Evolutionary conservation across 2,888 invertebrate genomes (phyloP), one percentile per base, ranked within the genome.

Genomic region (Drosophila pegasa): DNA sequence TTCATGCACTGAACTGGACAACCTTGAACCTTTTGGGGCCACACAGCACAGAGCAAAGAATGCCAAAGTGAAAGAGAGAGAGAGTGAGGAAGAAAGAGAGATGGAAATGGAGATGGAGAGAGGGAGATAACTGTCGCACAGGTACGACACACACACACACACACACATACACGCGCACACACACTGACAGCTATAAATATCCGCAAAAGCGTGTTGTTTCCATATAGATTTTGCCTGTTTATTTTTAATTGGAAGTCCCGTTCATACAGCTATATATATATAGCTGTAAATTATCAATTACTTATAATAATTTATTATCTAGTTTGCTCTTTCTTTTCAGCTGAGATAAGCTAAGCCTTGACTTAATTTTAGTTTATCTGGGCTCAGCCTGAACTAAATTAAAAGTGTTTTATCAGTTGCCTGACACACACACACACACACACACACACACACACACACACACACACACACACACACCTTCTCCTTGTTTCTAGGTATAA

Each of bases 11-110:
- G 66, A 75, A 78, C 68, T 68, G 73, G 59, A 80, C 84, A 89
- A 86, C 87, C 87, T 87, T 87, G 87, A 87, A 87, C 89, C 89
- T 87, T 89, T 80, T 71, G 72, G 50, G 71, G 64, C 71, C 48
- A 48, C 48, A 48, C 48, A 48, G 41, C 60, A 48, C 56, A 57
- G 51, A 43, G 62, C 67, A 47, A 65, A 56, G 33, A 41, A 40
- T 33, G 20, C 20, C 48, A n/a, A n/a, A n/a, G 9, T 16, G 45
- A 27, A n/a, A n/a, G 48, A 9, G 16, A 47, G 33, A 8, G 20
- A 31, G 22, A 22, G 16, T 6, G 16, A 47, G 33, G 6, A 16
- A 31, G 22, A 22, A n/a, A 37, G 33, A 20, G 35, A 35, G 37
- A 22, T 59, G 33, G 52, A 20, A 20, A 67, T 40, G 9, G 54